These are phyloP conservation scores for Pyxicephalus adspersus DNA, from an alignment of 2,113 vertebrate genomes.

Conservation along the genomic window DNA sequence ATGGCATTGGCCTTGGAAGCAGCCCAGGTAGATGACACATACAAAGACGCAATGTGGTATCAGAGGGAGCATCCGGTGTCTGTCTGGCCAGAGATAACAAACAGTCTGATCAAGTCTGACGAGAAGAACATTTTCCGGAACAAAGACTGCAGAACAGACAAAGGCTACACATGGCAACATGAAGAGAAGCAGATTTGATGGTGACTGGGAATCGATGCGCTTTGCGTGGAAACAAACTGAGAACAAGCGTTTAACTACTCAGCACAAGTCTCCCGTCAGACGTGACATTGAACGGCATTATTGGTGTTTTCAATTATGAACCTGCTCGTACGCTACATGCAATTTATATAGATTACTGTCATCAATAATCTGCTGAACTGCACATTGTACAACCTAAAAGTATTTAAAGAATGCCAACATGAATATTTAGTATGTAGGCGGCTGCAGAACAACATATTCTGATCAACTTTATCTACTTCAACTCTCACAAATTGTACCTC, in stretches of 20 bases:
- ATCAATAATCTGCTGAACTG: neutral
- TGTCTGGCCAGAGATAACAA: slow-evolving; percentile 7
- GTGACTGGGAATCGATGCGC: slow-evolving; percentile 38
- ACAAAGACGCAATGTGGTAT: neutral
- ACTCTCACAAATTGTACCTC: no score
- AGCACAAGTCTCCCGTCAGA: slow-evolving; percentile 12
- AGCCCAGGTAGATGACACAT: neutral
- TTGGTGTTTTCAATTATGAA: neutral
- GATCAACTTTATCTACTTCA: no score
- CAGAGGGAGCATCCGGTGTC: neutral
- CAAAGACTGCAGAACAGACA: slow-evolving; percentile 34
- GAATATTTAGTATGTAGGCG: neutral
- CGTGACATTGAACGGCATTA: slow-evolving; percentile 18
- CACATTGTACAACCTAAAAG: neutral
- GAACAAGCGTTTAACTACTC: slow-evolving; percentile 38
- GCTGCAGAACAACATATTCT: neutral
- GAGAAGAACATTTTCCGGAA: slow-evolving; percentile 30
- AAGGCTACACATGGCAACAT: slow-evolving; percentile 7
- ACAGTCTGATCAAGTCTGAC: slow-evolving; percentile 25
- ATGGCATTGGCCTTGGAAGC: neutral
- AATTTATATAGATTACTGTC: slow-evolving; percentile 1
- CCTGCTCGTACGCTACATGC: neutral
- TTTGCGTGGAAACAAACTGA: slow-evolving; percentile 36
- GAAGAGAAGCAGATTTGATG: slow-evolving; percentile 31
- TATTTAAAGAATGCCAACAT: neutral